phyloP scores from a whole-genome alignment of 2,113 vertebrate species.

The Ranitomeya imitator region DNA sequence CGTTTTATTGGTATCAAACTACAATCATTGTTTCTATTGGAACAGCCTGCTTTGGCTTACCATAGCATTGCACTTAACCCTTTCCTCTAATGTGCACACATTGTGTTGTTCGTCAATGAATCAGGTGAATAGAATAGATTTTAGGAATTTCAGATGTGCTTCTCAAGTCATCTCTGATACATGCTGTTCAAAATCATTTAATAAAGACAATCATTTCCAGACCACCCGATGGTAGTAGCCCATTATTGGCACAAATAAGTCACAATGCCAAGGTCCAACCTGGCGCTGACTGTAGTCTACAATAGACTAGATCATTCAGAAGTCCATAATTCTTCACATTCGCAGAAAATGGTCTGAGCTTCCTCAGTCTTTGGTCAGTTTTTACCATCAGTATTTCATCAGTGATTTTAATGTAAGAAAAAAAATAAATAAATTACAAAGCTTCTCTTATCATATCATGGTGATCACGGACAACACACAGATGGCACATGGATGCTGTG shows the following conservation, averaged over 20 bases:
- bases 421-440: too few relatives aligned
- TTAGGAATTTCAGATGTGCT: background rate
- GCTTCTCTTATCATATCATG: too few relatives aligned
- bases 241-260: background rate
- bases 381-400: too few relatives aligned
- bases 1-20: slow-evolving; percentile 35
- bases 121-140: background rate
- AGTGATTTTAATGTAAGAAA: too few relatives aligned
- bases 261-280: too few relatives aligned
- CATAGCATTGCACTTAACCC: slow-evolving; percentile 27
- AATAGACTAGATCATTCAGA: too few relatives aligned
- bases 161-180: background rate
- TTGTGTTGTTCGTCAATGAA: background rate
- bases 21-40: slow-evolving; percentile 44
- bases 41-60: background rate
- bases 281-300: too few relatives aligned
- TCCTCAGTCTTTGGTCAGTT: too few relatives aligned
- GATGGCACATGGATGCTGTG: too few relatives aligned
- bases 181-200: background rate
- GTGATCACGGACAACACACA: too few relatives aligned
- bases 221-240: background rate
- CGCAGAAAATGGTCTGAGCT: too few relatives aligned
- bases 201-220: background rate
- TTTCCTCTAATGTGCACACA: background rate
- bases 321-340: too few relatives aligned